phyloP scores from a whole-genome alignment of 2,888 invertebrate genomes.

The Harpalus rufipes region DNA sequence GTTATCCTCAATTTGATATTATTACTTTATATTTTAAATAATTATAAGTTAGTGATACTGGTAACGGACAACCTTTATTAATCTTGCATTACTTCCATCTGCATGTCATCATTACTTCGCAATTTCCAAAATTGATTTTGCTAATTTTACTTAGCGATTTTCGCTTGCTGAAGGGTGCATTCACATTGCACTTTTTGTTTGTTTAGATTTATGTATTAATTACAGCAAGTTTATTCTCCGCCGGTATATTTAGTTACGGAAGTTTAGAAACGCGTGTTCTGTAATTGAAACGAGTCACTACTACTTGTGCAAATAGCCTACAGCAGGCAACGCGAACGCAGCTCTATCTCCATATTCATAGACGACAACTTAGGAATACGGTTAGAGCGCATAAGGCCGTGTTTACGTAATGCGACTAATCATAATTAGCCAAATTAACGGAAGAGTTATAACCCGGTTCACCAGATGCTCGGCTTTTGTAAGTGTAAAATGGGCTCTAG shows the following conservation, averaged over 20 bases:
- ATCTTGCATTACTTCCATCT: not conserved
- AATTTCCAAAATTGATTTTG: not conserved
- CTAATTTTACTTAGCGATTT: not conserved
- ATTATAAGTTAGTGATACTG: not conserved
- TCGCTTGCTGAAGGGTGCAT: constrained; percentile 9
- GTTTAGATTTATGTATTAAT: constrained; percentile 57
- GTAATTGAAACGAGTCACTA: constrained; percentile 51
- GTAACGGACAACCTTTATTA: not conserved
- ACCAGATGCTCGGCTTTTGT: not conserved
- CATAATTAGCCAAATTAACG: constrained; percentile 48
- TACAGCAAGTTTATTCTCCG: constrained; percentile 43
- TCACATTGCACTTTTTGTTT: constrained; percentile 44
- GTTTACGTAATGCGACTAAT: constrained; percentile 36
- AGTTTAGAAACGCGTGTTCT: constrained; percentile 59
- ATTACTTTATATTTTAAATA: too few species aligned
- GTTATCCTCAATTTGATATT: too few species aligned
- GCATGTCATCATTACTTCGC: not conserved
- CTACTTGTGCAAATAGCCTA: constrained; percentile 1
- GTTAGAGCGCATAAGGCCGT: not conserved
- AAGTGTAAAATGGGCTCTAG: constrained; percentile 14
- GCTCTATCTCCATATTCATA: constrained; percentile 14
- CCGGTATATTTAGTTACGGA: constrained; percentile 64
- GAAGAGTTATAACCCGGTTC: constrained; percentile 27
- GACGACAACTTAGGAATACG: constrained; percentile 11
- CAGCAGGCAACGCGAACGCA: not conserved